Percentiles rank a stretch among this genome's conserved stretches.
phyloP scores from a whole-genome alignment of 2,888 invertebrate species.

The Caenorhabditis sp. region DNA sequence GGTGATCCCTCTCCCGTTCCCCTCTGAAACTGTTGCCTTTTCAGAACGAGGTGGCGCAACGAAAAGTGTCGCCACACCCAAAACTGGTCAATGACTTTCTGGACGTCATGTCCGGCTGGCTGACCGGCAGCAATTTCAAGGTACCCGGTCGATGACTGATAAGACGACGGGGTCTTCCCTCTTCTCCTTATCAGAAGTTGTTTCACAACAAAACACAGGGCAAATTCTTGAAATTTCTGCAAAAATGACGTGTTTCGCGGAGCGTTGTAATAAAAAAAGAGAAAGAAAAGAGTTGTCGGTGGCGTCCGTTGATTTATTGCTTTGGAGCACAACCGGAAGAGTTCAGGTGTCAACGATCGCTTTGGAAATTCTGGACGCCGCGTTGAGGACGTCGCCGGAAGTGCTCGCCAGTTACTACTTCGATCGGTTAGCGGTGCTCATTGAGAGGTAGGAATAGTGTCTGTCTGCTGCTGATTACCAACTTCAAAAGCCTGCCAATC shows the following conservation, averaged over 20 bases:
- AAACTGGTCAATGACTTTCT: conserved; percentile 56
- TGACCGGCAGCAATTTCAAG: conserved; percentile 57
- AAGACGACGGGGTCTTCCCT: no score
- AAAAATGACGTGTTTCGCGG: no score
- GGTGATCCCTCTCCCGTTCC: no score
- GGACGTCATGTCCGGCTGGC: conserved; percentile 54
- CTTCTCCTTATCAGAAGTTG: conserved; percentile 12
- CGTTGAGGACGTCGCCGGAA: conserved; percentile 34
- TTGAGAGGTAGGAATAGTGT: conserved; percentile 38
- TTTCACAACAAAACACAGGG: not conserved
- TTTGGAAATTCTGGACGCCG: conserved; percentile 44
- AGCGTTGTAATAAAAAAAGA: not conserved
- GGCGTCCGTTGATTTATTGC: not conserved
- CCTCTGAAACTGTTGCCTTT: conserved; percentile 1
- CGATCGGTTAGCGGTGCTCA: conserved; percentile 34
- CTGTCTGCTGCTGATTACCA: no score
- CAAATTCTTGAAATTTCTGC: not conserved
- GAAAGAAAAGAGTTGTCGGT: not conserved
- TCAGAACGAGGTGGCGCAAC: conserved; percentile 46
- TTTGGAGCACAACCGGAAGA: not conserved
- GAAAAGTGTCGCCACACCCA: conserved; percentile 49
- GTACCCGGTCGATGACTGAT: conserved; percentile 2
- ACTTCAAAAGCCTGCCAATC: no score
- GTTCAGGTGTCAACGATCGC: conserved; percentile 44
- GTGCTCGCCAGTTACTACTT: conserved; percentile 54